Percentiles rank a stretch among this genome's conserved stretches.
Evolutionary conservation across 2,888 invertebrate species (phyloP).

Genomic region (Amblyteles armatorius): DNA sequence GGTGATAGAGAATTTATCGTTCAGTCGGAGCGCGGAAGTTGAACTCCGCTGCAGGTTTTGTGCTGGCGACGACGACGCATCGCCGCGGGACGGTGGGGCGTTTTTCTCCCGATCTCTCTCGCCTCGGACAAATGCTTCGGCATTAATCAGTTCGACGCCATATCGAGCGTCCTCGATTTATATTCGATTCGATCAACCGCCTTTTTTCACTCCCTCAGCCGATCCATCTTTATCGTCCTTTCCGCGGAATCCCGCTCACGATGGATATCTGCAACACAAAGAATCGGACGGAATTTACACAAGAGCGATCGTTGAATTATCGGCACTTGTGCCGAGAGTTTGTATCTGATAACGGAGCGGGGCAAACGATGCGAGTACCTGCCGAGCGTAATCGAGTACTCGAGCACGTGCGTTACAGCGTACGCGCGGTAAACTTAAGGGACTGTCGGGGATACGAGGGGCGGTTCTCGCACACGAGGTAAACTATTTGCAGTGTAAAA

Average conservation of each 20-base stretch:
- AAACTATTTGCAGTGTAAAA: not conserved
- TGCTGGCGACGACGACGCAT: constrained; percentile 59
- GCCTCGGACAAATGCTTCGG: constrained; percentile 28
- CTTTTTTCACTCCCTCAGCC: constrained; percentile 27
- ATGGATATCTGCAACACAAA: not conserved
- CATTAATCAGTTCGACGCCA: constrained; percentile 51
- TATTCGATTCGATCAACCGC: constrained; percentile 21
- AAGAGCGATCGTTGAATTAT: not conserved
- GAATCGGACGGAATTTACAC: not conserved
- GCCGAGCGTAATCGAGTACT: too few species aligned
- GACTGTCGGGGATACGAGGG: not conserved
- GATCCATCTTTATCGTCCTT: constrained; percentile 9
- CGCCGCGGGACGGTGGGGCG: constrained; percentile 3
- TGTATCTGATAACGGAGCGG: not conserved
- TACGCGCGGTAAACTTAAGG: not conserved
- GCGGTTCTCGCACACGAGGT: not conserved
- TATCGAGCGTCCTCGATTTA: constrained; percentile 35
- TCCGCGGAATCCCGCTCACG: not conserved
- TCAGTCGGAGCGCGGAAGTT: constrained; percentile 40
- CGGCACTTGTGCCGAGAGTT: not conserved
- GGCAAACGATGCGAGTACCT: too few species aligned
- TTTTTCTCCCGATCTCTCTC: not conserved
- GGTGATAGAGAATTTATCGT: constrained; percentile 5
- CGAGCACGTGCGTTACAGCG: too few species aligned
- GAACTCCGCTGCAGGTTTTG: constrained; percentile 20